Base-by-base conservation (phyloP, 2,797 vertebrate genomes). In the Staurois parvus region DNA sequence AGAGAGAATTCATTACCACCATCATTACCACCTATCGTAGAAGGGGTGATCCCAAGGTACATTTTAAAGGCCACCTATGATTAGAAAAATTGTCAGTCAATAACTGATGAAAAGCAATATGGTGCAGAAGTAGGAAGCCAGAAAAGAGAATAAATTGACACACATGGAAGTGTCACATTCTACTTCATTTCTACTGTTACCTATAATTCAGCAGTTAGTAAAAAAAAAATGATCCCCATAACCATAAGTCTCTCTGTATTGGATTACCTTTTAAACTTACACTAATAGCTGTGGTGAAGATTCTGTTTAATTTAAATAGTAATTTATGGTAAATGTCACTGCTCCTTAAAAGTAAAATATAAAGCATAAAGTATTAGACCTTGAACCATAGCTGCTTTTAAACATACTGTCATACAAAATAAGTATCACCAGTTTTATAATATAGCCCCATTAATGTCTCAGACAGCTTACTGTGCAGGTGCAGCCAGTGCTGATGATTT, bases 1-100 rank as follows among this genome's bases (percentile, higher is more conserved):
- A 95, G 90, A 84, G 94, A 95, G 88, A 95, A 95, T 48, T 90
- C 92, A 76, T 93, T 94, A 85, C 90, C 90, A 72, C 89, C 81
- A 0, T 91, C 73, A n/a, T 90, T 94, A 19, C 83, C 91, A 64
- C 94, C 93, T 76, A 87, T 91, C 85, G 95, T 93, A 1, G 88
- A 92, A 2, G 93, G 93, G 4, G 93, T 95, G 37, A 95, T 81
- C 15, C 94, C 94, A 80, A 95, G 92, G 56, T 95, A 95, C 93
- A 93, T 95, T 91, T 95, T 95, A 89, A 95, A 95, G 87, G 93
- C 95, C 88, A 94, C 92, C 95, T 95, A 87, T 52, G 86, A 89
- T 86, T 77, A 48, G 34, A 70, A 67, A 52, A 30, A 70, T 48
- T 17, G 45, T 48, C 15, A 15, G 45, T 48, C 2, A 48, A 48